These are phyloP conservation scores for Cynaeus angustus DNA, from an alignment of 2,888 invertebrate species.

Conservation along the genomic window DNA sequence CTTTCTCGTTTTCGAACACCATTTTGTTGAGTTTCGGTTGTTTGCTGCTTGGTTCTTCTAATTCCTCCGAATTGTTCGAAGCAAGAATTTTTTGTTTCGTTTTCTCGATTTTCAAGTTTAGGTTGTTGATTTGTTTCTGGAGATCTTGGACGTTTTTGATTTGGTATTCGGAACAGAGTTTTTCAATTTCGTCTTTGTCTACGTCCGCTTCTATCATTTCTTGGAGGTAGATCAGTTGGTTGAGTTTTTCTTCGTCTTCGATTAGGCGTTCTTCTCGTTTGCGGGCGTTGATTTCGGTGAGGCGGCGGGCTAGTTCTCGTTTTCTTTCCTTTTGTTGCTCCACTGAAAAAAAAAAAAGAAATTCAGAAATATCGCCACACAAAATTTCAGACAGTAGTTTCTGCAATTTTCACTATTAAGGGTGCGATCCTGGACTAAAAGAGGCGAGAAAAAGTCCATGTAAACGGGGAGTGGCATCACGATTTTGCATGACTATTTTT, in stretches of 20 bases:
- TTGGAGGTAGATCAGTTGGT: slow-evolving; percentile 83
- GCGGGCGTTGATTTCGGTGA: slow-evolving; percentile 92
- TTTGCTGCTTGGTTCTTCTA: slow-evolving; percentile 69
- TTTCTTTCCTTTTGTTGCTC: slow-evolving; percentile 92
- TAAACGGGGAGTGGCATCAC: too few species aligned
- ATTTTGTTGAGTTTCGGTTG: slow-evolving; percentile 70
- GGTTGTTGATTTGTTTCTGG: slow-evolving; percentile 81
- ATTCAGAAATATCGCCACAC: too few species aligned
- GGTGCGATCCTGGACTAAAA: too few species aligned
- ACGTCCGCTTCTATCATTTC: slow-evolving; percentile 85
- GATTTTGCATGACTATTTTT: too few species aligned
- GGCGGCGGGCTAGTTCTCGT: slow-evolving; percentile 86
- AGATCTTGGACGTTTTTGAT: slow-evolving; percentile 85
- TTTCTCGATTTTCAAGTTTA: slow-evolving; percentile 84
- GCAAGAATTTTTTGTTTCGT: slow-evolving; percentile 84
- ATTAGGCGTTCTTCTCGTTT: slow-evolving; percentile 90
- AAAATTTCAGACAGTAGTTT: too few species aligned
- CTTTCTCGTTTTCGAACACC: slow-evolving; percentile 69
- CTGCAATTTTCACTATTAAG: too few species aligned
- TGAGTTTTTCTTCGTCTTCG: slow-evolving; percentile 91
- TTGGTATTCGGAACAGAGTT: slow-evolving; percentile 83
- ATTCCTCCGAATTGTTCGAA: slow-evolving; percentile 79
- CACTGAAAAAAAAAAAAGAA: slow-evolving; percentile 65
- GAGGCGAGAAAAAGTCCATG: too few species aligned
- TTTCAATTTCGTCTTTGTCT: slow-evolving; percentile 76